These are phyloP conservation scores for Clangula hyemalis DNA, from an alignment of 2,797 vertebrate species.

Conservation along the genomic window DNA sequence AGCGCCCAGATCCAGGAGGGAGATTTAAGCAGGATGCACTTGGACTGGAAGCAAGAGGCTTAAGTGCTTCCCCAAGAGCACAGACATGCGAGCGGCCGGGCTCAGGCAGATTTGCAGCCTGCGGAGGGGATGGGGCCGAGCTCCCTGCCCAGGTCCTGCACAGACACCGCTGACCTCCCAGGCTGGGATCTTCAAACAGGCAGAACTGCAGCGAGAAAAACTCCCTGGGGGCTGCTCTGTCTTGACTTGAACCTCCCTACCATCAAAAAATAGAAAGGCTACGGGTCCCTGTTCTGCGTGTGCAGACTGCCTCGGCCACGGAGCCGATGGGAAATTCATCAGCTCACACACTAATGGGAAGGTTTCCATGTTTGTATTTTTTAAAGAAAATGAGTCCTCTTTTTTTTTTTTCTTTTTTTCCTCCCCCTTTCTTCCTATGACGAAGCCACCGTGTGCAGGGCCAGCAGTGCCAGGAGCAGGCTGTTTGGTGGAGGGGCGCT, in stretches of 20 bases:
- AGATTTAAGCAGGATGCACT: constrained; percentile 26
- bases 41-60: constrained; percentile 1
- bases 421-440: background rate
- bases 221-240: background rate
- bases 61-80: background rate
- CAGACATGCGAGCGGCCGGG: background rate
- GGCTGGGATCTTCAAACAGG: background rate
- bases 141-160: background rate
- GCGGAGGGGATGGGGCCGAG: accelerated
- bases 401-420: background rate
- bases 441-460: background rate
- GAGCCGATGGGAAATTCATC: constrained; percentile 36
- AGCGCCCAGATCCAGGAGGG: background rate
- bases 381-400: background rate
- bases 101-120: background rate
- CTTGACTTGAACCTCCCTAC: background rate
- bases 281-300: background rate
- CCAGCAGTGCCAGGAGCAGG: background rate
- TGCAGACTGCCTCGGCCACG: background rate
- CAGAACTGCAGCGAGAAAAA: background rate
- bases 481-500: constrained; percentile 1
- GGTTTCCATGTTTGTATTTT: constrained; percentile 8
- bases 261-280: background rate
- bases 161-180: background rate
- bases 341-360: background rate